A percentile compares a stretch with the other conserved stretches of the same genome.
phyloP scores from a whole-genome alignment of 2,888 invertebrate species.

The Eristalinus aeneus region DNA sequence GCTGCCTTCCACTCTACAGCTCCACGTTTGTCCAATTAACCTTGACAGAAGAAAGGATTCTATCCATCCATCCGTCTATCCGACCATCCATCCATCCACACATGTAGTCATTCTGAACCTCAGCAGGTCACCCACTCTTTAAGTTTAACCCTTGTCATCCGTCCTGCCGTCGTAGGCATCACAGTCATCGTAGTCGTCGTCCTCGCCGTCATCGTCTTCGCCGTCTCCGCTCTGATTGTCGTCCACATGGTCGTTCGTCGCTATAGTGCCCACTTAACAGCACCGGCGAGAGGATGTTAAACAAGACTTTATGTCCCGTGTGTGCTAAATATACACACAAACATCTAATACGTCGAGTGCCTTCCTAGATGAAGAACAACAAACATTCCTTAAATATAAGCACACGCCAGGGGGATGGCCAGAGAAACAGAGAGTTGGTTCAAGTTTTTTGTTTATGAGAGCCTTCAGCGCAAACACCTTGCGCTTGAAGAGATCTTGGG shows the following conservation, averaged over 20 bases:
- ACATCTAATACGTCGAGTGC: not conserved
- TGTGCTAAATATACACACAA: constrained; percentile 9
- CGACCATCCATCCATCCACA: not conserved
- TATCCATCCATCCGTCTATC: not conserved
- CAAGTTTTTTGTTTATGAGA: not conserved
- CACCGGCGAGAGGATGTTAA: constrained; percentile 48
- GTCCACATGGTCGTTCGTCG: not conserved
- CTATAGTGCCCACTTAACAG: constrained; percentile 16
- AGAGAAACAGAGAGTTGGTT: not conserved
- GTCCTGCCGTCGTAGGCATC: not conserved
- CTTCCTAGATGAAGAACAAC: not conserved
- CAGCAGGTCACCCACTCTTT: constrained; percentile 59
- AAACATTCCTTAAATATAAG: constrained; percentile 11
- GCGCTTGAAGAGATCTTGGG: constrained; percentile 33
- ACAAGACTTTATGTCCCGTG: constrained; percentile 20
- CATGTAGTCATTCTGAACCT: not conserved
- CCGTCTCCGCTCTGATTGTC: not conserved
- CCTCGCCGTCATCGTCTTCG: not conserved
- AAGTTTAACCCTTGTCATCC: constrained; percentile 4
- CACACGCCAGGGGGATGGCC: not conserved
- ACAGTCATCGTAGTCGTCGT: not conserved
- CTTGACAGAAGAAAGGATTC: constrained; percentile 53
- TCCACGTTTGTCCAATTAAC: constrained; percentile 62
- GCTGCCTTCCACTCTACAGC: constrained; percentile 3
- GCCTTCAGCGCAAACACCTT: not conserved